phyloP scores from a whole-genome alignment of 2,888 invertebrate genomes.

The Andrena praecox region DNA sequence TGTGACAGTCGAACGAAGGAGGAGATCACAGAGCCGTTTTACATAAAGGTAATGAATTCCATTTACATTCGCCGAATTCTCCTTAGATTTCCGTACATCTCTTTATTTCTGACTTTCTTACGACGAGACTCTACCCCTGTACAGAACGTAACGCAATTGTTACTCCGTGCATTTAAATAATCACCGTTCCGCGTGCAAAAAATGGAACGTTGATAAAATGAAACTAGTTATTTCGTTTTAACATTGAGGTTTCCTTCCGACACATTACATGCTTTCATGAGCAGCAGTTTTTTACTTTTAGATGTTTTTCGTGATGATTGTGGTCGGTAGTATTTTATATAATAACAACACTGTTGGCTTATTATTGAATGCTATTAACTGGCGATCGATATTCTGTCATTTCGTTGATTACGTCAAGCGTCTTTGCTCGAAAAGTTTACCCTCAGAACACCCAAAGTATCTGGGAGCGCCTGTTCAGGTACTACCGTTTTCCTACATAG shows the following conservation, averaged over 20 bases:
- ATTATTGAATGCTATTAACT: slow-evolving; percentile 78
- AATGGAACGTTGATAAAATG: slow-evolving; percentile 6
- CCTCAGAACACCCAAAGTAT: slow-evolving; percentile 75
- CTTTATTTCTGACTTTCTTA: slow-evolving; percentile 11
- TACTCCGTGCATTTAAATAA: slow-evolving; percentile 12
- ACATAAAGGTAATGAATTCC: slow-evolving; percentile 88
- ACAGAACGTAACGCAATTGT: slow-evolving; percentile 19
- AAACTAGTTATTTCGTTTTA: slow-evolving; percentile 14
- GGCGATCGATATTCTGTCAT: slow-evolving; percentile 75
- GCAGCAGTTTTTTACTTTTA: slow-evolving; percentile 78
- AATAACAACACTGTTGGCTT: slow-evolving; percentile 80
- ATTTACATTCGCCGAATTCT: background rate
- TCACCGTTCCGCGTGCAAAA: slow-evolving; percentile 9
- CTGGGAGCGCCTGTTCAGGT: slow-evolving; percentile 81
- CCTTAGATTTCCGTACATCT: background rate
- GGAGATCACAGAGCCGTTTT: slow-evolving; percentile 88
- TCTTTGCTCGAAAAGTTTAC: slow-evolving; percentile 71
- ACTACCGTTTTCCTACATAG: slow-evolving; percentile 65
- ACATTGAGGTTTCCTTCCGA: slow-evolving; percentile 36
- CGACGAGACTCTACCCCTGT: slow-evolving; percentile 6
- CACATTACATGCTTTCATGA: slow-evolving; percentile 61
- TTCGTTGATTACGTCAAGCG: slow-evolving; percentile 75
- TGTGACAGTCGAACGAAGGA: slow-evolving; percentile 88
- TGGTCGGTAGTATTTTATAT: slow-evolving; percentile 81
- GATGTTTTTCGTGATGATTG: slow-evolving; percentile 81